Conservation (phyloP, 2,797 vertebrate species). For the Eulemur rubriventer region DNA sequence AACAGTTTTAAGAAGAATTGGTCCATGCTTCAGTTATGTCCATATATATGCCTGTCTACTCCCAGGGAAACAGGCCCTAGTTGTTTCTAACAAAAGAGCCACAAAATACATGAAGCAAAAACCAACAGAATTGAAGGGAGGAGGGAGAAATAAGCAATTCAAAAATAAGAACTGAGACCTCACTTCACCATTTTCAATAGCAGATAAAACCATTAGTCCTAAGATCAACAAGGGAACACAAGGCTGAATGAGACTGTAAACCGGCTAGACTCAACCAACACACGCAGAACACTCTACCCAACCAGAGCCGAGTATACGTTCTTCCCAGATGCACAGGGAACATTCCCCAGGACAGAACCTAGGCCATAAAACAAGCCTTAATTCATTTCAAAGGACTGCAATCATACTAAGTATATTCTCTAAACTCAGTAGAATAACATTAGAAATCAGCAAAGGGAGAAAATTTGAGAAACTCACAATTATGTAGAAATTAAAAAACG, state of each 20-base stretch:
- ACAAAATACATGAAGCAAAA: background rate
- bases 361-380: background rate
- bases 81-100: background rate
- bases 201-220: background rate
- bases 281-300: background rate
- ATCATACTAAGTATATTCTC: background rate
- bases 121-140: background rate
- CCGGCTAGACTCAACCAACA: background rate
- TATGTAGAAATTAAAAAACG: background rate
- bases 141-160: background rate
- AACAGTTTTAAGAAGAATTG: background rate
- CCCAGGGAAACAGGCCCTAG: background rate
- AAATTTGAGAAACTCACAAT: background rate
- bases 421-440: background rate
- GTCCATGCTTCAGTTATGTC: background rate
- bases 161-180: background rate
- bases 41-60: background rate
- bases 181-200: background rate
- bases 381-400: background rate
- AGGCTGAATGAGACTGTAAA: background rate
- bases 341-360: background rate
- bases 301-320: background rate
- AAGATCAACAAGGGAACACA: background rate
- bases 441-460: slow-evolving; percentile 32
- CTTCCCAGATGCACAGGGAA: background rate